phyloP scores from a whole-genome alignment of 2,888 invertebrate genomes.

The Priocnemis perturbator region DNA sequence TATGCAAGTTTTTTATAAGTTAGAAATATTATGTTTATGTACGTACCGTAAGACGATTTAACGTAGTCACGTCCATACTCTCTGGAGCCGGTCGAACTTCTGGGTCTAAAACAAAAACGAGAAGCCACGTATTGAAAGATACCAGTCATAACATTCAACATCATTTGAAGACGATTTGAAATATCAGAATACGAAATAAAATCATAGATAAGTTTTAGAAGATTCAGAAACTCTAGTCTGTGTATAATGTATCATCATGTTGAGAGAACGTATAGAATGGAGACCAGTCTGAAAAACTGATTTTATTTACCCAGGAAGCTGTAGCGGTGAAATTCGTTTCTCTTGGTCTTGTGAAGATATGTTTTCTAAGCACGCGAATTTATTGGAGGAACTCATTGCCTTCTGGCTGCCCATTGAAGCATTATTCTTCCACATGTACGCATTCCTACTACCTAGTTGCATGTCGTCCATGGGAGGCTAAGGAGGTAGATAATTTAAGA shows the following conservation, averaged over 20 bases:
- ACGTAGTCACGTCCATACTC: slow-evolving; percentile 65
- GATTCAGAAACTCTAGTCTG: slow-evolving; percentile 72
- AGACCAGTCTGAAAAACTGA: not conserved
- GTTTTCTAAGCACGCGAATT: slow-evolving; percentile 76
- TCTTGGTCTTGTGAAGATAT: slow-evolving; percentile 69
- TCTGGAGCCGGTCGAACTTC: slow-evolving; percentile 67
- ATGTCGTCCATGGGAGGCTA: slow-evolving; percentile 75
- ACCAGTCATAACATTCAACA: not conserved
- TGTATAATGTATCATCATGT: slow-evolving; percentile 47
- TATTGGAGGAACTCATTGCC: slow-evolving; percentile 73
- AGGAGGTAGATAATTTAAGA: slow-evolving; percentile 14
- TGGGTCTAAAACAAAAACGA: slow-evolving; percentile 59
- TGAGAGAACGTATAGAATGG: not conserved
- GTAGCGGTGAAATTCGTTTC: slow-evolving; percentile 58
- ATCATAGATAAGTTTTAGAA: slow-evolving; percentile 49
- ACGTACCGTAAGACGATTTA: slow-evolving; percentile 68
- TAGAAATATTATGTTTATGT: slow-evolving; percentile 9
- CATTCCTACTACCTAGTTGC: slow-evolving; percentile 74
- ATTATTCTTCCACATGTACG: slow-evolving; percentile 65
- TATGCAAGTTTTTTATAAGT: too few species aligned
- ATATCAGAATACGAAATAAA: slow-evolving; percentile 31
- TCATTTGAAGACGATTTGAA: not conserved
- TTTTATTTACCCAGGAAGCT: slow-evolving; percentile 65
- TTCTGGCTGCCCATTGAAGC: slow-evolving; percentile 52
- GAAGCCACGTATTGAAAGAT: slow-evolving; percentile 11